phyloP scores from a whole-genome alignment of 2,888 invertebrate species.

The Cephus runcator region DNA sequence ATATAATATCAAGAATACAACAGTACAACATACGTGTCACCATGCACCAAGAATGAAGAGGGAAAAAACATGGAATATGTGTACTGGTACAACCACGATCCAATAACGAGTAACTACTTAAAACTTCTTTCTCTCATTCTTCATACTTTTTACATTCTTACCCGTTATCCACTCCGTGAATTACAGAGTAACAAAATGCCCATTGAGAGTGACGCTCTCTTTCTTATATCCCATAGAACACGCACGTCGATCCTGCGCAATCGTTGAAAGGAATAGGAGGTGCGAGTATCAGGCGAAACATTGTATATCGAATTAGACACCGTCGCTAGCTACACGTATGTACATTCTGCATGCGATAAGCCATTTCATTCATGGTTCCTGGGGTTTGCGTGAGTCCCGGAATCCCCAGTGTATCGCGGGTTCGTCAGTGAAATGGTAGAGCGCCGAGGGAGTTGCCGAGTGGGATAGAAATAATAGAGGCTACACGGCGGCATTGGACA shows the following conservation, averaged over 20 bases:
- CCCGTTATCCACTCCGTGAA: background rate
- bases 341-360: conserved; percentile 7
- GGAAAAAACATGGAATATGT: background rate
- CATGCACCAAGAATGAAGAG: background rate
- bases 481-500: conserved; percentile 33
- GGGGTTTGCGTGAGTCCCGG: background rate
- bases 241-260: background rate
- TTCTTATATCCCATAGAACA: background rate
- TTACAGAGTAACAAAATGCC: background rate
- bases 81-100: background rate
- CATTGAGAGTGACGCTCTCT: background rate
- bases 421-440: conserved; percentile 10
- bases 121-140: background rate
- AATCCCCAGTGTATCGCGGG: background rate
- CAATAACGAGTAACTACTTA: background rate
- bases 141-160: background rate
- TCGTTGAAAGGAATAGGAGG: background rate
- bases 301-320: background rate
- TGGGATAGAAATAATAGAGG: conserved; percentile 23
- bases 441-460: conserved; percentile 20
- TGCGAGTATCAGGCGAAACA: background rate
- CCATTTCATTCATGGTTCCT: conserved; percentile 16
- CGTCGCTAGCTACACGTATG: background rate
- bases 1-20: background rate
- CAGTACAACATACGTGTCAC: background rate